Evolutionary conservation across 2,888 invertebrate species (phyloP).

Genomic region (Patella pellucida): DNA sequence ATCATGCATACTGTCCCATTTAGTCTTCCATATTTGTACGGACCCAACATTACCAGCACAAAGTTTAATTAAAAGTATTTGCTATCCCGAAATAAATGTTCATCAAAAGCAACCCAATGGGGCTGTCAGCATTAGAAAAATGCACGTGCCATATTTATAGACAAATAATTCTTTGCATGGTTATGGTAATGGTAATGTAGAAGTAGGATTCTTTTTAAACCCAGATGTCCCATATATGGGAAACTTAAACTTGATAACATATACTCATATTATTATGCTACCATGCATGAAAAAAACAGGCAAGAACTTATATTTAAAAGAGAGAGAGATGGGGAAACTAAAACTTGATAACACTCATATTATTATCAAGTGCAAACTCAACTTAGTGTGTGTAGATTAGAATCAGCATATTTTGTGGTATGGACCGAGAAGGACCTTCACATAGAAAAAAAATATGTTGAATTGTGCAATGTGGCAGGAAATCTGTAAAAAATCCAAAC

Average conservation of each 20-base stretch:
- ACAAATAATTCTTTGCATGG: background rate
- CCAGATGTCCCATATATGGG: slow-evolving; percentile 21
- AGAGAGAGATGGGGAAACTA: background rate
- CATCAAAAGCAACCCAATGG: slow-evolving; percentile 19
- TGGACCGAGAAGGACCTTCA: slow-evolving; percentile 16
- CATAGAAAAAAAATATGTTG: background rate
- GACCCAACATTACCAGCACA: slow-evolving; percentile 1
- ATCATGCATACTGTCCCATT: too few relatives aligned
- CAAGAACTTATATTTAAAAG: too few relatives aligned
- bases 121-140: slow-evolving; percentile 20
- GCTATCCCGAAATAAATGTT: slow-evolving; percentile 18
- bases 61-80: slow-evolving; percentile 23
- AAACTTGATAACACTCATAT: background rate
- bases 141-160: slow-evolving; percentile 14
- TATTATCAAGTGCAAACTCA: slow-evolving; percentile 13
- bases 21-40: too few relatives aligned
- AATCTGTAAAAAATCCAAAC: slow-evolving; percentile 12
- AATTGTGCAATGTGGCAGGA: slow-evolving; percentile 9
- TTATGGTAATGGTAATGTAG: slow-evolving; percentile 9
- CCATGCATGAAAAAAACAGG: background rate
- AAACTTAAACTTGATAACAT: too few relatives aligned
- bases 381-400: background rate
- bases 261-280: too few relatives aligned
- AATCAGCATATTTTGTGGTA: slow-evolving; percentile 17
- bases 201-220: slow-evolving; percentile 19